Percentiles rank a stretch among this genome's conserved stretches.
Conservation (phyloP, 1,140 invertebrate genomes). For the Tetramorium alpestre region DNA sequence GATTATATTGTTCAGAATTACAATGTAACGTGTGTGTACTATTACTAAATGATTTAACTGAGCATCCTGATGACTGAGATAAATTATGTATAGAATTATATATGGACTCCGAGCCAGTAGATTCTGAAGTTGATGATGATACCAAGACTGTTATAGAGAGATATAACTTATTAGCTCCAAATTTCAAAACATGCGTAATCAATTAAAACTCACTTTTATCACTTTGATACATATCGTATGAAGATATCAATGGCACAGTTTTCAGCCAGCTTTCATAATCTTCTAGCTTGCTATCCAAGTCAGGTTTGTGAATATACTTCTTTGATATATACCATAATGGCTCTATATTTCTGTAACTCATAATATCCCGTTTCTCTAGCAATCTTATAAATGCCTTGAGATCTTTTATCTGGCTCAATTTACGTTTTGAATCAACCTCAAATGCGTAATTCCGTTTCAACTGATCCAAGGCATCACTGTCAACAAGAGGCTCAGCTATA, state of each 20-base stretch:
- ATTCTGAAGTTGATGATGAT: neutral
- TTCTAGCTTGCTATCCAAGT: conserved; percentile 57
- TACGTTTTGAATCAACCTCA: conserved; percentile 74
- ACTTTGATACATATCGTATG: conserved; percentile 65
- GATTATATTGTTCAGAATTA: neutral
- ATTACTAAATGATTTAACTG: neutral
- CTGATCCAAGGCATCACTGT: conserved; percentile 42
- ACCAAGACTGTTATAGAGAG: neutral
- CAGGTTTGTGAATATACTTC: conserved; percentile 61
- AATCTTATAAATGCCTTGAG: conserved; percentile 74
- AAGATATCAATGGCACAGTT: neutral
- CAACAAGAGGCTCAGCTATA: neutral
- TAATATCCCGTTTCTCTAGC: conserved; percentile 77
- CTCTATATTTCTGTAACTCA: conserved; percentile 72
- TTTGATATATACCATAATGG: conserved; percentile 73
- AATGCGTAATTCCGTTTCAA: conserved; percentile 72
- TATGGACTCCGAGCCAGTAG: neutral
- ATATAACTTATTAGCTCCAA: neutral
- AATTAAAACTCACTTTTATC: conserved; percentile 64
- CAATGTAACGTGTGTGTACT: neutral
- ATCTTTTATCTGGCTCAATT: conserved; percentile 71
- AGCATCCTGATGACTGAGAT: neutral
- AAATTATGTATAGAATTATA: neutral
- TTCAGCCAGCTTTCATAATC: conserved; percentile 73
- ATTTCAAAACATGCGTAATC: neutral